Evolutionary conservation across 2,888 invertebrate genomes (phyloP).

Genomic region (Drosophila merina): DNA sequence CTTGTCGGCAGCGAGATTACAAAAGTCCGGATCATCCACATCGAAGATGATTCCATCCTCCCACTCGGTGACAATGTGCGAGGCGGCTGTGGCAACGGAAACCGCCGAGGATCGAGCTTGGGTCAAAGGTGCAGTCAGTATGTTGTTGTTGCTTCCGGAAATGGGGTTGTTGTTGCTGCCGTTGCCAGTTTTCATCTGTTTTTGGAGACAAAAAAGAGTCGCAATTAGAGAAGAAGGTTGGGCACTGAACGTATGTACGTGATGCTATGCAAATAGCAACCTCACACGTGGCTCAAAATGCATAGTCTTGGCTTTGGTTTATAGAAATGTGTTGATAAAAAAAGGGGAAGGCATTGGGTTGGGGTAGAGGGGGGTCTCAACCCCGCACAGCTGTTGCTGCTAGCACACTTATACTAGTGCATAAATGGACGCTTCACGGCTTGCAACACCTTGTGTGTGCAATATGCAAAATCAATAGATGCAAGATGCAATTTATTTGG

Average conservation of each 20-base stretch:
- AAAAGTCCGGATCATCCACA: slow-evolving; percentile 84
- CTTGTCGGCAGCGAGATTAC: slow-evolving; percentile 65
- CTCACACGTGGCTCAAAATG: slow-evolving; percentile 63
- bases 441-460: slow-evolving; percentile 21
- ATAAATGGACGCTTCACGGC: slow-evolving; percentile 9
- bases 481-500: slow-evolving; percentile 58
- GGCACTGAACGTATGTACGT: slow-evolving; percentile 56
- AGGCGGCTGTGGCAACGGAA: slow-evolving; percentile 5
- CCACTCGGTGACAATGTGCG: slow-evolving; percentile 82
- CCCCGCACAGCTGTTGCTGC: slow-evolving; percentile 65
- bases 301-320: slow-evolving; percentile 35
- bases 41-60: slow-evolving; percentile 83
- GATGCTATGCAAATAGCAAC: slow-evolving; percentile 62
- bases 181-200: slow-evolving; percentile 78
- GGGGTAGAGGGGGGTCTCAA: slow-evolving; percentile 26
- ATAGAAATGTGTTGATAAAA: slow-evolving; percentile 4
- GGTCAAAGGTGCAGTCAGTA: slow-evolving; percentile 28
- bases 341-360: slow-evolving; percentile 6
- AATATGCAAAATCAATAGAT: slow-evolving; percentile 45
- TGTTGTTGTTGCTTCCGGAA: slow-evolving; percentile 40
- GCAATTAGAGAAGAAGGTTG: slow-evolving; percentile 40
- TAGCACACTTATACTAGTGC: slow-evolving; percentile 14
- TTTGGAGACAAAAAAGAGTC: slow-evolving; percentile 27
- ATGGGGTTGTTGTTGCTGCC: slow-evolving; percentile 58
- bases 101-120: slow-evolving; percentile 41